A percentile compares a stretch with the other conserved stretches of the same genome.
phyloP scores from a whole-genome alignment of 2,888 invertebrate species.

The Scrobipalpa atriplicella region DNA sequence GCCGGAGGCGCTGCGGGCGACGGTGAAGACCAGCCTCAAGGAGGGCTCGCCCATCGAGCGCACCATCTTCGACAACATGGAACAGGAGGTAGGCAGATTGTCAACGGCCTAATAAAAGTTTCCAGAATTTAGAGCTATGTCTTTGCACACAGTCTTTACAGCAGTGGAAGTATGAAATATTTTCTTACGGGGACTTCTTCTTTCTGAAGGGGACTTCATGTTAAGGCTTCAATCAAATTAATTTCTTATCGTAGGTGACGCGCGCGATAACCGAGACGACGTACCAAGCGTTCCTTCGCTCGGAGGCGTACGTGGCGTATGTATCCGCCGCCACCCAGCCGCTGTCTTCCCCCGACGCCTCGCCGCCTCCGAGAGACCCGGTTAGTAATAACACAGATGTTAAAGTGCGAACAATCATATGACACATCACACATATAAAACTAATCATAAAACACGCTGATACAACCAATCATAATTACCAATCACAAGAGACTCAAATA shows the following conservation, averaged over 20 bases:
- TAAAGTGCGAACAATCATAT: not conserved
- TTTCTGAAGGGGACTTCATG: too few relatives aligned
- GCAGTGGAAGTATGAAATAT: too few relatives aligned
- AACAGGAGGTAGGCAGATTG: constrained; percentile 81
- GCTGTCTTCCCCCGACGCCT: constrained; percentile 84
- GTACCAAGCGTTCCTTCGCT: constrained; percentile 96
- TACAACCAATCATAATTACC: too few relatives aligned
- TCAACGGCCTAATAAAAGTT: not conserved
- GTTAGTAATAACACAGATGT: constrained; percentile 23
- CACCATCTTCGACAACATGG: constrained; percentile 93
- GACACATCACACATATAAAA: too few relatives aligned
- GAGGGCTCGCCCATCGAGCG: constrained; percentile 87
- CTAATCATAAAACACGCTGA: too few relatives aligned
- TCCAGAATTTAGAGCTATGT: not conserved
- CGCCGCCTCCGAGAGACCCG: constrained; percentile 64
- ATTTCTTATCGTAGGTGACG: constrained; percentile 82
- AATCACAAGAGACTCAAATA: too few relatives aligned
- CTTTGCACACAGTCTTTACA: not conserved
- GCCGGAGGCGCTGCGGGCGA: constrained; percentile 90
- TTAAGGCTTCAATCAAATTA: not conserved
- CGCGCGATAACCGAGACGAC: constrained; percentile 92
- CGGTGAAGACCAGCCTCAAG: constrained; percentile 89
- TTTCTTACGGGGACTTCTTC: too few relatives aligned
- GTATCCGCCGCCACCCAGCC: constrained; percentile 92
- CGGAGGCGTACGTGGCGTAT: constrained; percentile 95